A percentile compares a stretch with the other conserved stretches of the same genome.
phyloP scores from a whole-genome alignment of 2,888 invertebrate genomes.

The Synanthedon andrenaeformis region DNA sequence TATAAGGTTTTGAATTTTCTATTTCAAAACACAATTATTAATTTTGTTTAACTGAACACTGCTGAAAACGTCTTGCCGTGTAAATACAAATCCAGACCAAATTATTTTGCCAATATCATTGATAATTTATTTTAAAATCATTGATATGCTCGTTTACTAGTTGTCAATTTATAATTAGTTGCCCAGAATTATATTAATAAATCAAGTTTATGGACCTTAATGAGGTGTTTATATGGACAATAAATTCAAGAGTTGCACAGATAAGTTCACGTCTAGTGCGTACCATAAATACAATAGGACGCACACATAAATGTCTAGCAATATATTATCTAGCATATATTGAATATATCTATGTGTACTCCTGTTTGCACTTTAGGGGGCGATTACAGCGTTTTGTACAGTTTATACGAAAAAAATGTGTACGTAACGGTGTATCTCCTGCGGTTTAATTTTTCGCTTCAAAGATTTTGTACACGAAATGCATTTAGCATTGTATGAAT shows the following conservation, averaged over 20 bases:
- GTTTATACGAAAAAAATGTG: neutral
- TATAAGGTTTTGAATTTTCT: too few species aligned
- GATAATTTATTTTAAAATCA: too few species aligned
- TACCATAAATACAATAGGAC: constrained; percentile 10
- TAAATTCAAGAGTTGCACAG: constrained; percentile 1
- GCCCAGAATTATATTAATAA: too few species aligned
- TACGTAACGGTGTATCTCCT: constrained; percentile 28
- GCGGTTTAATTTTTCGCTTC: constrained; percentile 35
- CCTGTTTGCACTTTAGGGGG: constrained; percentile 18
- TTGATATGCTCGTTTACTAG: too few species aligned
- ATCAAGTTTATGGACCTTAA: too few species aligned
- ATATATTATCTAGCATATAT: neutral
- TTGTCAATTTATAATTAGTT: too few species aligned
- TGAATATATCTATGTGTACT: constrained; percentile 8
- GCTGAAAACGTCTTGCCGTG: too few species aligned
- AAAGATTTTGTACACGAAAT: constrained; percentile 35
- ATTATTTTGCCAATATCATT: too few species aligned
- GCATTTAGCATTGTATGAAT: constrained; percentile 24
- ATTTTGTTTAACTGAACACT: too few species aligned
- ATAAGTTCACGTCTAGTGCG: constrained; percentile 9
- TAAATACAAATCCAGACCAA: too few species aligned
- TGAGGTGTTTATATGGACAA: too few species aligned
- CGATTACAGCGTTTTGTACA: constrained; percentile 10
- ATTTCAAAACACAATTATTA: too few species aligned
- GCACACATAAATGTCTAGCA: constrained; percentile 7